Base-by-base conservation (phyloP, 2,113 vertebrate genomes). In the Eleginops maclovinus region DNA sequence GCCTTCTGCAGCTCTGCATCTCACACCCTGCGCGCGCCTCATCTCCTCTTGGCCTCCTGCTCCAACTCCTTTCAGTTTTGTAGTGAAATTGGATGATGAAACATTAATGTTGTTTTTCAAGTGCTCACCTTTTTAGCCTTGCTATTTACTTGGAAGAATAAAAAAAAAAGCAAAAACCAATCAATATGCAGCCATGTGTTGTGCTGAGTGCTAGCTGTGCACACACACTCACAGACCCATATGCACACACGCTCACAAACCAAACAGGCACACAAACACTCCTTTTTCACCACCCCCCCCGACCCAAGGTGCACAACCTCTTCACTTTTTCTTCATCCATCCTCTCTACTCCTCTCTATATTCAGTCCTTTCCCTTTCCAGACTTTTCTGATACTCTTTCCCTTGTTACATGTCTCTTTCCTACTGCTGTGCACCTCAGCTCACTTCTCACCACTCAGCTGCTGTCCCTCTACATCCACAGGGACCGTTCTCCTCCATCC, bases 41-140 rank as follows among this genome's bases (percentile, higher is more conserved):
- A 55, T 79, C 81, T 62, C 60, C 58, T 79, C 74, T 83, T 83
- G 62, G 53, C 79, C 58, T 83, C 76, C 64, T 41, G 50, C 77
- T 72, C 64, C 0, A 51, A 44, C 66, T 54, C 66, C 79, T 78
- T 62, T 79, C 63, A 72, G 47, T 69, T 66, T 61, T 24, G 62
- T 46, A 74, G 77, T 31, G 69, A 93, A 85, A 93, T 91, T 85
- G 87, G 80, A 90, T 87, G 82, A 94, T 94, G 84, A 94, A 93
- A 92, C 89, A 91, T 94, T 94, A 73, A 94, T 94, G 90, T 75
- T 92, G 91, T 93, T 94, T 91, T 92, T 91, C 83, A 84, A 87
- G 88, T 82, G 85, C 80, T 64, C 70, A 78, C 76, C 84, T 90
- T 81, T n/a, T 91, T 90, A 90, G 81, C 75, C 72, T 75, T 56